These are phyloP conservation scores for Myrmecobius fasciatus DNA, from an alignment of 2,113 vertebrate genomes.

Conservation along the genomic window DNA sequence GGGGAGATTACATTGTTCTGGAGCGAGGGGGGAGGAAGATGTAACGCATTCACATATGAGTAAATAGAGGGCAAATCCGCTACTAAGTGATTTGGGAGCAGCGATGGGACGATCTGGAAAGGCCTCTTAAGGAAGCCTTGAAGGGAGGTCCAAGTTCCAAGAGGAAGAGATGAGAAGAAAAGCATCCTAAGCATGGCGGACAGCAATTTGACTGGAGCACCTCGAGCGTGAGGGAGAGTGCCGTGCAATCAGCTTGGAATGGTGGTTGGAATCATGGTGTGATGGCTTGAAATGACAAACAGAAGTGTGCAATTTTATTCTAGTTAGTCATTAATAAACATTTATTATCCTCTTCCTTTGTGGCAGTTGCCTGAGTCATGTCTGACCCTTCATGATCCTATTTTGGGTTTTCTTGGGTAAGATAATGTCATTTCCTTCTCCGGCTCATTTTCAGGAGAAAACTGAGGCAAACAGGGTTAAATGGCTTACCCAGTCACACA, in stretches of 20 bases:
- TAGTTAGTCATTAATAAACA: background rate
- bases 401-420: background rate
- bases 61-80: background rate
- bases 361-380: background rate
- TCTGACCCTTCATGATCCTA: background rate
- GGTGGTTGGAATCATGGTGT: background rate
- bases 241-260: background rate
- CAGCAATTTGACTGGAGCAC: background rate
- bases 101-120: background rate
- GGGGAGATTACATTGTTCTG: background rate
- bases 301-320: background rate
- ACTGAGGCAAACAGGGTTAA: background rate
- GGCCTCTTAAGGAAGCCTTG: background rate
- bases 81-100: background rate
- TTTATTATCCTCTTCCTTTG: background rate
- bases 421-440: background rate
- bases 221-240: background rate
- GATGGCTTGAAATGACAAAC: background rate
- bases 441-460: background rate
- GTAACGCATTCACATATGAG: too few species aligned
- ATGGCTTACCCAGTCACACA: background rate
- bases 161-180: too few species aligned
- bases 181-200: background rate
- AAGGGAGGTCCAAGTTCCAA: background rate
- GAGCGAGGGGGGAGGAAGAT: too few species aligned